Base-by-base conservation (phyloP, 2,888 invertebrate species). In the Eilema caniola region DNA sequence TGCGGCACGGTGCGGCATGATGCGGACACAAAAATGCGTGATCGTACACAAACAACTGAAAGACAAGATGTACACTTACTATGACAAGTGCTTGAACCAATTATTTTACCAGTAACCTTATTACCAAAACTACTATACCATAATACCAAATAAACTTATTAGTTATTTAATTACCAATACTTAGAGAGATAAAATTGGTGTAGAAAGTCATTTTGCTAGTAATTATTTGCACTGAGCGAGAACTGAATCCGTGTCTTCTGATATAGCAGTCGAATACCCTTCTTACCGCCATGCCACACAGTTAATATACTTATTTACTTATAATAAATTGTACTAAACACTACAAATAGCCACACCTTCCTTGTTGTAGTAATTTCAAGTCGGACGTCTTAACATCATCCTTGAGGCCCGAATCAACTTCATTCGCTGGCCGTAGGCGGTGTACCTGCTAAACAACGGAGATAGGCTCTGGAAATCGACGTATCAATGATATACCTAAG, bases 21-120 rank as follows among this genome's bases (percentile, higher is more conserved):
- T 20, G 33, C 65, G 56, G 12, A 24, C 56, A 71, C 77, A 77
- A 74, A 74, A 73, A 76, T 69, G 73, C 71, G 70, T 67, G 74
- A 78, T 73, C 76, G 56, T 76, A 78, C 67, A 76, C 81, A 79
- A 81, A 81, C 81, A 69, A 80, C 69, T 69, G 66, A 71, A 56
- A 73, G 63, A 68, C 60, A 47, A 33, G 31, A 37, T 31, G 28
- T 74, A 78, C 74, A 72, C 63, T 71, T 74, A 71, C 37, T 64
- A 20, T 24, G 72, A 69, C 65, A 80, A 72, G 78, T 79, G 67
- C 31, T 24, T 59, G 7, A 1, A 2, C n/a, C 8, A 25, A 4
- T 12, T 66, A 25, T 33, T 66, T 37, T 24, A 24, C 1, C n/a
- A 53, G 16, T 59, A n/a, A n/a, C n/a, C n/a, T n/a, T n/a, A n/a